Conservation (phyloP, 2,113 vertebrate species). For the Tinamus guttatus region DNA sequence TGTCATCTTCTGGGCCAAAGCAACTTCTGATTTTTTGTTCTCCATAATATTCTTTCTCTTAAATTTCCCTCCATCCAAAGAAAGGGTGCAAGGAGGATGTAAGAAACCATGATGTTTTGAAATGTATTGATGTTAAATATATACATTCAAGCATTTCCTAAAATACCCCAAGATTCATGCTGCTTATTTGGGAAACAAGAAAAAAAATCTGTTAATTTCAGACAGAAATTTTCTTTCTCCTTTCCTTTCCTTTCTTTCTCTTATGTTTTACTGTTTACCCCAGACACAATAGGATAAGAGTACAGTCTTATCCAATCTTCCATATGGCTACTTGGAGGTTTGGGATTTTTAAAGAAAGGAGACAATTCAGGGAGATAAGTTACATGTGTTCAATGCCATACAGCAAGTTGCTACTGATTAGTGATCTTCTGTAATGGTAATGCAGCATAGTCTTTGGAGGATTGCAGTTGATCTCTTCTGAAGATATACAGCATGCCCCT, state of each 20-base stretch:
- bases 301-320: background rate
- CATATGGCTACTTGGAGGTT: background rate
- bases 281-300: background rate
- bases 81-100: background rate
- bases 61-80: background rate
- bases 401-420: conserved; percentile 37
- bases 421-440: conserved; percentile 45
- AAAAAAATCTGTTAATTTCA: background rate
- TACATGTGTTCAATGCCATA: background rate
- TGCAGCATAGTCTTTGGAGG: conserved; percentile 6
- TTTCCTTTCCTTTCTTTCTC: too few species aligned
- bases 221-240: background rate
- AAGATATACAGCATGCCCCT: conserved; percentile 17
- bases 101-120: background rate
- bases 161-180: background rate
- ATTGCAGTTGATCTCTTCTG: conserved; percentile 40
- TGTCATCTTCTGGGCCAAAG: background rate
- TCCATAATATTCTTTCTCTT: background rate
- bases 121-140: background rate
- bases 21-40: background rate
- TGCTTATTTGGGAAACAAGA: background rate
- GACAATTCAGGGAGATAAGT: conserved; percentile 14
- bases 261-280: background rate
- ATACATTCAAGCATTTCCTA: background rate
- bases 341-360: background rate